Base-by-base conservation (phyloP, 2,113 vertebrate genomes). In the Microcebus lehilahytsara region DNA sequence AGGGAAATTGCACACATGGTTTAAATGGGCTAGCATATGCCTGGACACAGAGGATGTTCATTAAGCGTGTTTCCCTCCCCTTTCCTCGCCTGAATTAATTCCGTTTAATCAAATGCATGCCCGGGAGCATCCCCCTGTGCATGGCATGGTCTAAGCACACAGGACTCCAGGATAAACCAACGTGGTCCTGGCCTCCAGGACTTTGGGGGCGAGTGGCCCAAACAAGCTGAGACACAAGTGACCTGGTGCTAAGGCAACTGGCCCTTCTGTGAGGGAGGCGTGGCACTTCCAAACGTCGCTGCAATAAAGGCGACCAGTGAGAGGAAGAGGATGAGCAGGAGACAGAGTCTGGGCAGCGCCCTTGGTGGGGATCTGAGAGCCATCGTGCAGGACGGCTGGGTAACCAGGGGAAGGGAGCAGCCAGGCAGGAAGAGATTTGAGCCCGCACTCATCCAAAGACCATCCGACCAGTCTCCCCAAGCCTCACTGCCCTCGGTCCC, bases 381-480 rank as follows among this genome's bases (percentile, higher is more conserved):
- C 67, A 53, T 5, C 14, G 83, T 20, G 1, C n/a, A 80, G 85
- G 79, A 72, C 19, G 46, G 67, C 60, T 34, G 62, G n/a, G 69
- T 14, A 12, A 23, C 6, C 0, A 2, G 51, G 75, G 60, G 22
- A 58, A 37, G n/a, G 58, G 62, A 79, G 17, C 19, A 5, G 13
- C 8, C 0, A 32, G 30, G n/a, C 25, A 42, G 67, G 30, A 95
- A 71, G 77, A 25, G 30, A 32, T 6, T 37, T 8, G 11, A 1
- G 13, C 22, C 17, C 9, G 40, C 1, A 0, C 37, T 25, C 83
- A 11, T 37, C 19, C 40, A 32, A 34, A 74, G 51, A 58, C 22
- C 46, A 79, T 8, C 20, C 2, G 9, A 4, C 23, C 34, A 6
- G 1, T 32, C 5, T 56, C 27, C 16, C n/a, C 7, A 1, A 46